Evolutionary conservation across 2,888 invertebrate species (phyloP).

Genomic region (Orchesella flavescens): DNA sequence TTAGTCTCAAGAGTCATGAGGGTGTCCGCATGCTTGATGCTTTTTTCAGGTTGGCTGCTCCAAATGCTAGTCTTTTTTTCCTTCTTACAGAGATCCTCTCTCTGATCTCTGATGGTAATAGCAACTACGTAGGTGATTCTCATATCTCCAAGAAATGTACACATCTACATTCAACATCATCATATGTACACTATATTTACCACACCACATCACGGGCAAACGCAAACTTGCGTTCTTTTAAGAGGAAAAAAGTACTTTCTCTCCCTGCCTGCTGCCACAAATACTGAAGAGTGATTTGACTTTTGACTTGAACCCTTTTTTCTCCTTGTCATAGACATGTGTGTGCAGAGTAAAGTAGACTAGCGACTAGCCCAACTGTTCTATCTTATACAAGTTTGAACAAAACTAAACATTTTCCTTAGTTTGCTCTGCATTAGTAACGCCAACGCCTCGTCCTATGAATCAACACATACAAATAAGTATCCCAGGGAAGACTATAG

Average conservation of each 20-base stretch:
- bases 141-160: too few relatives aligned
- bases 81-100: slow-evolving; percentile 8
- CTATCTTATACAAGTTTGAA: background rate
- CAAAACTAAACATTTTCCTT: too few relatives aligned
- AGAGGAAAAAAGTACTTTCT: too few relatives aligned
- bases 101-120: background rate
- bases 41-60: slow-evolving; percentile 58
- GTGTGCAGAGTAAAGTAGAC: slow-evolving; percentile 7
- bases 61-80: slow-evolving; percentile 15
- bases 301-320: slow-evolving; percentile 43
- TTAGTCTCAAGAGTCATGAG: slow-evolving; percentile 67
- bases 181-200: too few relatives aligned
- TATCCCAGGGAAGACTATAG: background rate
- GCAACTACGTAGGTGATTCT: too few relatives aligned
- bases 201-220: too few relatives aligned
- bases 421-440: too few relatives aligned
- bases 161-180: too few relatives aligned
- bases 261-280: too few relatives aligned
- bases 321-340: slow-evolving; percentile 41
- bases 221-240: too few relatives aligned
- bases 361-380: background rate
- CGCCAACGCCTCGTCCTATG: background rate
- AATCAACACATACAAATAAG: background rate
- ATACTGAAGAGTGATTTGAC: slow-evolving; percentile 52
- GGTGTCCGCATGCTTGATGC: slow-evolving; percentile 66